Conservation (phyloP, 2,113 vertebrate genomes). For the Equus quagga region DNA sequence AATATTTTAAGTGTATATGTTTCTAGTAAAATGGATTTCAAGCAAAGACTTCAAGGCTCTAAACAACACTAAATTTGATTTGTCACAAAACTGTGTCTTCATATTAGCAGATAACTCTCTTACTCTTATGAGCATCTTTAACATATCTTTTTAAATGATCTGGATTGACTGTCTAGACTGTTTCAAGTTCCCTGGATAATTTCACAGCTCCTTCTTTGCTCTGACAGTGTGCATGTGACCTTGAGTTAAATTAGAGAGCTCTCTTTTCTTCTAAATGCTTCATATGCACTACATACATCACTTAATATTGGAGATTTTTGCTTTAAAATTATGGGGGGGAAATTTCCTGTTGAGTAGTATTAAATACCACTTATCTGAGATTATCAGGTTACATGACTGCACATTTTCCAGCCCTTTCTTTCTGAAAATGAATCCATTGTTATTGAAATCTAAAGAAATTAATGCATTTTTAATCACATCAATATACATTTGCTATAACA, state of each 20-base stretch:
- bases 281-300: slow-evolving; percentile 42
- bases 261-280: slow-evolving; percentile 34
- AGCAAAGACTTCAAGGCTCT: slow-evolving; percentile 52
- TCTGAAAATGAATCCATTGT: slow-evolving; percentile 68
- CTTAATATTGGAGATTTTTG: slow-evolving; percentile 46
- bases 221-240: slow-evolving; percentile 64
- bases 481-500: slow-evolving; percentile 75
- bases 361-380: slow-evolving; percentile 64
- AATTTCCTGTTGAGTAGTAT: slow-evolving; percentile 50
- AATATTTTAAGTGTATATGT: slow-evolving; percentile 46
- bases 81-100: slow-evolving; percentile 63
- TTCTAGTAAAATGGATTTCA: slow-evolving; percentile 62
- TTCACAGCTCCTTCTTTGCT: slow-evolving; percentile 68
- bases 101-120: slow-evolving; percentile 63
- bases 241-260: slow-evolving; percentile 66
- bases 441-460: slow-evolving; percentile 71
- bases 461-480: slow-evolving; percentile 74
- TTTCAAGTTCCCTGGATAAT: slow-evolving; percentile 77
- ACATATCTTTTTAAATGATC: slow-evolving; percentile 69
- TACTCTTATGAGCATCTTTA: slow-evolving; percentile 68
- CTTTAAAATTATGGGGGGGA: slow-evolving; percentile 20
- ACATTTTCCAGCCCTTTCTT: slow-evolving; percentile 59
- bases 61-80: slow-evolving; percentile 59
- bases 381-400: slow-evolving; percentile 46
- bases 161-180: slow-evolving; percentile 81